Evolutionary conservation across 2,113 vertebrate species (phyloP).

Genomic region (Pelusios castaneus): DNA sequence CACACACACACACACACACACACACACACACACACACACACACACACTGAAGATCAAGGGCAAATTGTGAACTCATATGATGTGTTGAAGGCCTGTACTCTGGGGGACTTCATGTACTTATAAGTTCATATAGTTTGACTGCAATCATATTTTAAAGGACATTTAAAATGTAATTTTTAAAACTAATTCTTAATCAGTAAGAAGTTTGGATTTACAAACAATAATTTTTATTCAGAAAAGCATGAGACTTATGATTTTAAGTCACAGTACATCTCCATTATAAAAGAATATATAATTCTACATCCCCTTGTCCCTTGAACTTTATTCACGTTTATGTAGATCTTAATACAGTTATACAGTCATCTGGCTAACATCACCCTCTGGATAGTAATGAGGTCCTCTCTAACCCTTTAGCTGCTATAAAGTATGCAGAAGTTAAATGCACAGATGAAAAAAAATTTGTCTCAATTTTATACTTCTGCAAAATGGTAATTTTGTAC

Average conservation of each 20-base stretch:
- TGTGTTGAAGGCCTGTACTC: not conserved
- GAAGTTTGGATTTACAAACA: conserved; percentile 12
- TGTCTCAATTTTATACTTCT: conserved; percentile 85
- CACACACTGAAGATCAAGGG: not conserved
- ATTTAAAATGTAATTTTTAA: not conserved
- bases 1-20: not conserved
- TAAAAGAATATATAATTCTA: conserved; percentile 53
- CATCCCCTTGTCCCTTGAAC: conserved; percentile 36
- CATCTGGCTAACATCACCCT: conserved; percentile 67
- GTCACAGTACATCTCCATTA: conserved; percentile 27
- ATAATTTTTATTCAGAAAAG: conserved; percentile 25
- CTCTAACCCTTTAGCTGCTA: conserved; percentile 82
- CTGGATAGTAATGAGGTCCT: conserved; percentile 81
- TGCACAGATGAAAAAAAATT: conserved; percentile 86
- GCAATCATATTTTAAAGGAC: not conserved
- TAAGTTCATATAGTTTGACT: not conserved
- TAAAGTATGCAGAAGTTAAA: conserved; percentile 87
- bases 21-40: not conserved
- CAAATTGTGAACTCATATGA: not conserved
- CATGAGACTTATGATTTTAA: not conserved
- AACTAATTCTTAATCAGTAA: not conserved
- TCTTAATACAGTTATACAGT: conserved; percentile 72
- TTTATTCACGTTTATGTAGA: conserved; percentile 61
- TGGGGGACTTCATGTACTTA: rapidly evolving
- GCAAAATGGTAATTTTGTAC: conserved; percentile 92